Evolutionary conservation across 2,888 invertebrate species (phyloP), one percentile per base, ranked within the genome.

Genomic region (Agrotis puta): DNA sequence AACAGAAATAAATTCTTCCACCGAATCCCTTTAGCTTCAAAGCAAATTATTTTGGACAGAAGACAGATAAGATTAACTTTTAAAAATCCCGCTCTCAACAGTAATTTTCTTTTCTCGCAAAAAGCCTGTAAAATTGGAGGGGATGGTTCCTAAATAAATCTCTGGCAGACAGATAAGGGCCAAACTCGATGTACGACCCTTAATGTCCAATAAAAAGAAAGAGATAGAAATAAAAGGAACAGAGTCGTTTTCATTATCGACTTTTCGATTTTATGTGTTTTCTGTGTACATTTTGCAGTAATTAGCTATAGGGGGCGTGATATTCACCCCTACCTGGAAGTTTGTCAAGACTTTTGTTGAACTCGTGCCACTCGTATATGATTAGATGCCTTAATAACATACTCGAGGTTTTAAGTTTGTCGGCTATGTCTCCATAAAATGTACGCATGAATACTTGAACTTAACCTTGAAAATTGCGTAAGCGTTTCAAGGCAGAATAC

Each of bases 181-280:
- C 79, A 78, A 83, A 85, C 83, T 87, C 87, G 82, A 87, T 84
- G 85, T 84, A 81, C 83, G 87, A 82, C 85, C 76, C 84, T 88
- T 89, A 87, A 88, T 87, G 87, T 86, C 89, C 89, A 92, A 90
- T 90, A 89, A 90, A 90, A 89, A 78, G 85, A 87, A 84, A 82
- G 85, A 88, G 88, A 88, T 83, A 85, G 85, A 88, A 86, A 85
- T 77, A 82, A 78, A 82, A 76, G 78, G 82, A 84, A 84, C 83
- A 86, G 69, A 66, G 83, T 78, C 76, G 74, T 73, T 85, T 79
- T 80, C 83, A 89, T 85, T 86, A 84, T 77, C 70, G 79, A 74
- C 72, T 77, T 72, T 72, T 22, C 45, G 70, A 64, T 83, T 79
- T 79, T 79, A 83, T 81, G 81, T 75, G 71, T 74, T 72, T 27